Conservation (phyloP, 2,888 invertebrate genomes). For the Standfussiana lucernea region DNA sequence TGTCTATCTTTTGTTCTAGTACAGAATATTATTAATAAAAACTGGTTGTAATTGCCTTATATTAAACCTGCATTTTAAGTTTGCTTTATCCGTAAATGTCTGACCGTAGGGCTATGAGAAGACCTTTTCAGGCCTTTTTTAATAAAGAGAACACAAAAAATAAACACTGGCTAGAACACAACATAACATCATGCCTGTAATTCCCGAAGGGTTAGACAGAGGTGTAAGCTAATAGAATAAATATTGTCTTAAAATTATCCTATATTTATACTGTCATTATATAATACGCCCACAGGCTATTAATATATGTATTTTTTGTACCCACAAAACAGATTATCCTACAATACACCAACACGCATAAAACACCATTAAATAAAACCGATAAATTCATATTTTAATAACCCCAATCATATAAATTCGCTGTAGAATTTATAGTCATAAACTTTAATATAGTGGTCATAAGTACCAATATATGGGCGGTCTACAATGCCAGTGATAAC, state of each 20-base stretch:
- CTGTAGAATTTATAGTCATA: conserved; percentile 38
- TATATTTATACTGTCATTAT: background rate
- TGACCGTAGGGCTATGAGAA: background rate
- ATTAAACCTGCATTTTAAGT: background rate
- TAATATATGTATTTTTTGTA: background rate
- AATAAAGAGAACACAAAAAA: background rate
- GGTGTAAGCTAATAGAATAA: background rate
- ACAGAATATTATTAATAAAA: background rate
- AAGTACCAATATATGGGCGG: conserved; percentile 36
- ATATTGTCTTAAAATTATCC: background rate
- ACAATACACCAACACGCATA: background rate
- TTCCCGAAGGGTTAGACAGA: background rate
- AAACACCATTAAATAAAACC: conserved; percentile 22
- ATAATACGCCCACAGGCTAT: background rate
- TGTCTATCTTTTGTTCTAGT: no score
- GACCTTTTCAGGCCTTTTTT: background rate
- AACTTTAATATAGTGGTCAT: conserved; percentile 33
- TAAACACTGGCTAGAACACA: background rate
- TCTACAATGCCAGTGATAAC: conserved; percentile 62
- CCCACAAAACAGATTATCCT: background rate
- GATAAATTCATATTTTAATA: conserved; percentile 35
- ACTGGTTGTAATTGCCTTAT: background rate
- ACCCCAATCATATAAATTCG: conserved; percentile 33
- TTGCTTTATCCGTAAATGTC: background rate
- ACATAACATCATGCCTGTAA: background rate